phyloP scores from a whole-genome alignment of 2,888 invertebrate genomes.

The Venusia cambrica region DNA sequence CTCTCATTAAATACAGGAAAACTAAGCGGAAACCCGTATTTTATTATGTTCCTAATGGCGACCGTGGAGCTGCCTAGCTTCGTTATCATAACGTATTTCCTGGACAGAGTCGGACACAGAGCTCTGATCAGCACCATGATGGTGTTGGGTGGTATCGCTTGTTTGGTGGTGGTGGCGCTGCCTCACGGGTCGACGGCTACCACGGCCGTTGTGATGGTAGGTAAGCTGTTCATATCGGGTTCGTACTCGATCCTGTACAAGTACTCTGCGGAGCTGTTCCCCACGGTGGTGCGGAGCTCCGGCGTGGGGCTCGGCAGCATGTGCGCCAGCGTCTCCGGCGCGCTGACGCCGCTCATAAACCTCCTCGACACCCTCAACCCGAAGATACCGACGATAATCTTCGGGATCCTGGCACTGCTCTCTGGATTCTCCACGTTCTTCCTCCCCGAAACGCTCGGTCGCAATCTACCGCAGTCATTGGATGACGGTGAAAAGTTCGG shows the following conservation, averaged over 20 bases:
- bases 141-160: slow-evolving; percentile 89
- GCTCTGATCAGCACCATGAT: slow-evolving; percentile 88
- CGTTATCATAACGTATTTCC: slow-evolving; percentile 85
- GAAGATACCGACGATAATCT: slow-evolving; percentile 88
- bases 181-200: slow-evolving; percentile 82
- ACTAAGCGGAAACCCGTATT: slow-evolving; percentile 89
- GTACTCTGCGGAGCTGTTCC: slow-evolving; percentile 93
- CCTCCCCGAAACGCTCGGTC: slow-evolving; percentile 90
- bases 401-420: slow-evolving; percentile 86
- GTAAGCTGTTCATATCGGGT: slow-evolving; percentile 91
- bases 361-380: slow-evolving; percentile 89
- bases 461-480: slow-evolving; percentile 90
- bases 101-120: slow-evolving; percentile 89
- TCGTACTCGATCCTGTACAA: slow-evolving; percentile 93
- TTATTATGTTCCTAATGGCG: slow-evolving; percentile 89
- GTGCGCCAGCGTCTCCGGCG: slow-evolving; percentile 91
- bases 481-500: slow-evolving; percentile 93
- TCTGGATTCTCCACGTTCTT: slow-evolving; percentile 88
- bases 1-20: slow-evolving; percentile 90
- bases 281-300: slow-evolving; percentile 91
- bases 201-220: slow-evolving; percentile 86
- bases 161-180: slow-evolving; percentile 86
- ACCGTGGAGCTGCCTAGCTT: slow-evolving; percentile 92
- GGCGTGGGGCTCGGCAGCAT: slow-evolving; percentile 92
- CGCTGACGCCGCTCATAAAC: slow-evolving; percentile 88